These are phyloP conservation scores for Hypolimnas misippus DNA, from an alignment of 2,888 invertebrate genomes.

Conservation along the genomic window DNA sequence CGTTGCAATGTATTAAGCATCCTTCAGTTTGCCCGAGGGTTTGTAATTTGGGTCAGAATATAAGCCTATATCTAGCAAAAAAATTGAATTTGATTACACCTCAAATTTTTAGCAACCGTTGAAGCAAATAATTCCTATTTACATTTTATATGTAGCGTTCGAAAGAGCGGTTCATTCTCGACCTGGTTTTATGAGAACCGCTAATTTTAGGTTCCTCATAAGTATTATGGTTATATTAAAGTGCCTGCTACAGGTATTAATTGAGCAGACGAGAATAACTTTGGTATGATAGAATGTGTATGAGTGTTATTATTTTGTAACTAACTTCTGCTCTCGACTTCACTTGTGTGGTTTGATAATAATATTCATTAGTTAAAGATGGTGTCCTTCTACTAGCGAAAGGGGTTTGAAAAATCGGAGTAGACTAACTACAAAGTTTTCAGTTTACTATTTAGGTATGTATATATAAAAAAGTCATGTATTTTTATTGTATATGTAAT, in stretches of 20 bases:
- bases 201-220: slow-evolving; percentile 22
- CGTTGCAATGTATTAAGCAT: slow-evolving; percentile 59
- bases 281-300: too few species aligned
- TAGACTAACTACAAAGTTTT: too few species aligned
- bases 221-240: not conserved
- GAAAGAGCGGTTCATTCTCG: slow-evolving; percentile 17
- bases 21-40: slow-evolving; percentile 57
- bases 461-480: too few species aligned
- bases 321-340: too few species aligned
- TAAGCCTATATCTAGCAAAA: slow-evolving; percentile 47
- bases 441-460: too few species aligned
- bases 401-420: too few species aligned
- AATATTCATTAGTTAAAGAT: too few species aligned
- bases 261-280: not conserved
- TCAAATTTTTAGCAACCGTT: slow-evolving; percentile 23
- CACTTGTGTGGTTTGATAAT: too few species aligned
- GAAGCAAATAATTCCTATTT: slow-evolving; percentile 25
- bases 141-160: slow-evolving; percentile 20
- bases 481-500: too few species aligned
- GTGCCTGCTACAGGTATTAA: not conserved
- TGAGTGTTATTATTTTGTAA: too few species aligned
- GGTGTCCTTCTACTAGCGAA: too few species aligned
- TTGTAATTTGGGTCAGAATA: slow-evolving; percentile 70
- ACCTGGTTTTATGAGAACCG: slow-evolving; percentile 18
- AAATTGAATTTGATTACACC: slow-evolving; percentile 44